These are phyloP conservation scores for Eristalinus aeneus DNA, from an alignment of 2,888 invertebrate species.

Conservation along the genomic window DNA sequence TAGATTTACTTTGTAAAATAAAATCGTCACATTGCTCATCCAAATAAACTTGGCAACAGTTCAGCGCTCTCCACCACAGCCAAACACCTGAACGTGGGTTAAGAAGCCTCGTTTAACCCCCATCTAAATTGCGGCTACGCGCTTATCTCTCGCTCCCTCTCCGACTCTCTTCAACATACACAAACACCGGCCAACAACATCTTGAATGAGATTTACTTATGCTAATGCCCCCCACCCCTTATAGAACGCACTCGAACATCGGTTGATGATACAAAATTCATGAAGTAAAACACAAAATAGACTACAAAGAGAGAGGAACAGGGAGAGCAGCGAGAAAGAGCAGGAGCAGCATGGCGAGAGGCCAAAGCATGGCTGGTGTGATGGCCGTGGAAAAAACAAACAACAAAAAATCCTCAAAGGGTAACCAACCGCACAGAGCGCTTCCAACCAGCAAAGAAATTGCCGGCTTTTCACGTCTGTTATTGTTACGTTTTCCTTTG, in stretches of 20 bases:
- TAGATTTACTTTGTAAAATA: background rate
- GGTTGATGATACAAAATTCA: conserved; percentile 21
- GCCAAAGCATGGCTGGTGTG: background rate
- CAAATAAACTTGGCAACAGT: background rate
- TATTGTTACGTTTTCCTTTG: conserved; percentile 51
- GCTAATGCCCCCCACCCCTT: background rate
- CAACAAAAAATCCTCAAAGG: background rate
- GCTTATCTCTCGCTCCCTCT: background rate
- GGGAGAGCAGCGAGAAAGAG: background rate
- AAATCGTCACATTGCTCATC: background rate
- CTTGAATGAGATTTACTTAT: background rate
- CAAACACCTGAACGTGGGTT: background rate
- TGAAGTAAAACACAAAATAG: conserved; percentile 1
- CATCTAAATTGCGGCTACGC: background rate
- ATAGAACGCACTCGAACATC: conserved; percentile 7
- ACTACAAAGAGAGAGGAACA: background rate
- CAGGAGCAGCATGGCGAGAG: background rate
- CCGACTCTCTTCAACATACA: background rate
- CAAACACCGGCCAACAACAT: background rate
- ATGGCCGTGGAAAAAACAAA: background rate
- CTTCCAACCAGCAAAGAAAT: conserved; percentile 25
- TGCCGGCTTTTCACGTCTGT: conserved; percentile 64
- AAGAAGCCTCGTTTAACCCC: background rate
- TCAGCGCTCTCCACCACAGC: background rate
- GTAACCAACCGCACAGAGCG: conserved; percentile 18